Conservation (phyloP, 2,888 invertebrate species). For the Drosophila rubida region DNA sequence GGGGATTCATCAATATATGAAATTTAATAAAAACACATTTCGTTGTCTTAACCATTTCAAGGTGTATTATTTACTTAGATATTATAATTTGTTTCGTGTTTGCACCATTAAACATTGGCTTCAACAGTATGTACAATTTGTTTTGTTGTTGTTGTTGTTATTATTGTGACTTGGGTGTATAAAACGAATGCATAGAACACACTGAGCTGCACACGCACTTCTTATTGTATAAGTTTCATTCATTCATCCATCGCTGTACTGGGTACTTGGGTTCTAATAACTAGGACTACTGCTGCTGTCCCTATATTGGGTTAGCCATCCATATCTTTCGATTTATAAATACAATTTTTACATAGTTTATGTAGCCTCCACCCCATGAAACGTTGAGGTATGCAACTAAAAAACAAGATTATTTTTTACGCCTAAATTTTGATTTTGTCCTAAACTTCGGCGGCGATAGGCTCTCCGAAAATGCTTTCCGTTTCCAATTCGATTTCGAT, state of each 20-base stretch:
- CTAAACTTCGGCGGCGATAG: slow-evolving; percentile 52
- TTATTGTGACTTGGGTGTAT: slow-evolving; percentile 3
- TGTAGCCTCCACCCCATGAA: slow-evolving; percentile 72
- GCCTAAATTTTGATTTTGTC: slow-evolving; percentile 70
- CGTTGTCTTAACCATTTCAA: neutral
- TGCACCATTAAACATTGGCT: slow-evolving; percentile 35
- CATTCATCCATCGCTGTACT: slow-evolving; percentile 9
- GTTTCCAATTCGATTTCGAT: slow-evolving; percentile 34
- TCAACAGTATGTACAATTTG: slow-evolving; percentile 58
- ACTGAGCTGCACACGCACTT: slow-evolving; percentile 10
- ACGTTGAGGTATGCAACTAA: slow-evolving; percentile 67
- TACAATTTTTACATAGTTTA: slow-evolving; percentile 60
- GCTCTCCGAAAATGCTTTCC: slow-evolving; percentile 51
- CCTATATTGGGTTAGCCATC: slow-evolving; percentile 14
- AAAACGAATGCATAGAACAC: slow-evolving; percentile 10
- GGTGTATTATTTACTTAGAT: slow-evolving; percentile 23
- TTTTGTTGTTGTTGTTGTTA: neutral
- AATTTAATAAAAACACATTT: slow-evolving; percentile 1
- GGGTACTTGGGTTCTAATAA: slow-evolving; percentile 6
- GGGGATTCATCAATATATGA: no score
- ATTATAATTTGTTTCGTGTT: slow-evolving; percentile 32
- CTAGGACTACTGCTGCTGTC: slow-evolving; percentile 3
- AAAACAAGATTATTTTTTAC: slow-evolving; percentile 36
- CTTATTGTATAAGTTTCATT: slow-evolving; percentile 26
- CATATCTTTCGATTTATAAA: slow-evolving; percentile 57